Base-by-base conservation (phyloP, 1,140 invertebrate genomes). In the Polypedilum vanderplanki region DNA sequence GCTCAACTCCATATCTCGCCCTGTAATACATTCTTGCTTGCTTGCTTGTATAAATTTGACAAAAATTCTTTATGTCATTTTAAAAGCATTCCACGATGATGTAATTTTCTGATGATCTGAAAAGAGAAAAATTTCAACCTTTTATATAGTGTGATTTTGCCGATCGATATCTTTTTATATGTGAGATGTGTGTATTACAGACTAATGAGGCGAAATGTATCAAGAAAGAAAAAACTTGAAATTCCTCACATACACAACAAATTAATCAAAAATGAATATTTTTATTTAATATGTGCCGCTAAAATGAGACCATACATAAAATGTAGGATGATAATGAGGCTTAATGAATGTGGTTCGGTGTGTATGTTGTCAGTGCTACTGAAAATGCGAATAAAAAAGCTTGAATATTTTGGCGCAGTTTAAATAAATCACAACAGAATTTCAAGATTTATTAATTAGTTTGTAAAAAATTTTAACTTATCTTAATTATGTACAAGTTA, bases 51-150 rank as follows among this genome's bases (percentile, higher is more conserved):
- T 17, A 70, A 4, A 18, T 70, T 70, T 70, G 65, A 70, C 65
- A 70, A 70, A 70, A 70, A 70, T 70, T 18, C 65, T 70, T 70
- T 70, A 20, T 70, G 65, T 70, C 65, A 70, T 70, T 70, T 70
- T 70, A 70, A 70, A 70, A 70, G 65, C 65, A 70, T 70, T 70
- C 65, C 65, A 18, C 65, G 46, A 57, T 57, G 46, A 57, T 57
- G 46, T 57, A 57, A 57, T 57, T 57, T 46, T 57, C 12, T 57
- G 46, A 15, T 15, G 46, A 57, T 57, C n/a, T 46, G 8, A 57
- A 57, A 15, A 33, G 15, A 46, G 41, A 46, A 12, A 46, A 46
- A 12, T 46, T 9, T 9, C 41, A 46, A 46, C 15, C 9, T 46
- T 46, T 15, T 46, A 8, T 46, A 46, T 46, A 46, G 8, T 46